These are phyloP conservation scores for Liasis olivaceus DNA, from an alignment of 2,797 vertebrate species.

Conservation along the genomic window DNA sequence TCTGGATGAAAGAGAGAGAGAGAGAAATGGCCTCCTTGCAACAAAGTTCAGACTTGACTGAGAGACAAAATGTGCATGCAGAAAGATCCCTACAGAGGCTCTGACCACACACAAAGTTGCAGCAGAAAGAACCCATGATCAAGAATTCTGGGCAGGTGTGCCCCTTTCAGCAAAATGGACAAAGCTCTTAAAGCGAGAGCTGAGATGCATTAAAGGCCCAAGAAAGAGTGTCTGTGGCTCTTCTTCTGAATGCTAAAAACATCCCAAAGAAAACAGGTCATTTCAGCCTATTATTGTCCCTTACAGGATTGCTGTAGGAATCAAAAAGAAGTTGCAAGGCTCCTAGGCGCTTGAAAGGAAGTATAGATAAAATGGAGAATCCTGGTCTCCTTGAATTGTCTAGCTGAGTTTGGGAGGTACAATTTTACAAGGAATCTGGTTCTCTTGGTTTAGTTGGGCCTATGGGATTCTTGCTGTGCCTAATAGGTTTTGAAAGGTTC, in stretches of 20 bases:
- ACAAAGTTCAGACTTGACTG: not conserved
- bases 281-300: not conserved
- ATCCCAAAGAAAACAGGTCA: not conserved
- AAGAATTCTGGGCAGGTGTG: slow-evolving; percentile 19
- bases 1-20: not conserved
- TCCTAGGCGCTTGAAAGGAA: not conserved
- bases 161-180: slow-evolving; percentile 17
- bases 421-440: not conserved
- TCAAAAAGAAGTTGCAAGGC: not conserved
- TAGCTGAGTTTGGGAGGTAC: not conserved
- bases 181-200: slow-evolving; percentile 7
- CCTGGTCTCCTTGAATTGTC: not conserved
- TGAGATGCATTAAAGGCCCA: not conserved
- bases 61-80: slow-evolving; percentile 6
- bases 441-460: not conserved
- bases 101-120: not conserved
- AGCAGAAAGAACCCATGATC: not conserved
- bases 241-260: not conserved
- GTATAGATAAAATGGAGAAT: not conserved
- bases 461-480: not conserved
- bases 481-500: not conserved
- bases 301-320: not conserved
- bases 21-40: not conserved
- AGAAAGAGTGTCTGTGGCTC: not conserved
- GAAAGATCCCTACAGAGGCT: not conserved